Conservation (phyloP, 2,113 vertebrate species). For the Tragelaphus strepsiceros region DNA sequence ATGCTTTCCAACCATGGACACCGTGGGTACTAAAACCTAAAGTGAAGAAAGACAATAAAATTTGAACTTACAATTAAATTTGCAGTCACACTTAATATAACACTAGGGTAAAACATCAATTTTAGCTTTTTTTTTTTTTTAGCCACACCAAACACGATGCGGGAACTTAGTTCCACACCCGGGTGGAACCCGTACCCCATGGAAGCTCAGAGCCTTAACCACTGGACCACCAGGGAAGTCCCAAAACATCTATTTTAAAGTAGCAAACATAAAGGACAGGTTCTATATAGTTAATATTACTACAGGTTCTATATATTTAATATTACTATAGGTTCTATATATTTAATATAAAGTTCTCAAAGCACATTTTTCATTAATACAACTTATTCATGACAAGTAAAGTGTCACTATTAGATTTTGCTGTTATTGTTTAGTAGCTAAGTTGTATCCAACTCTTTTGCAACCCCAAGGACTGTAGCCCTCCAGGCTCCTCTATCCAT, state of each 20-base stretch:
- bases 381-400: constrained; percentile 2
- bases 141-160: background rate
- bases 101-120: background rate
- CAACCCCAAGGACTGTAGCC: background rate
- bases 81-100: background rate
- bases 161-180: background rate
- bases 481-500: background rate
- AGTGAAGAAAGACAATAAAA: constrained; percentile 28
- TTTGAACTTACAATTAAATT: constrained; percentile 11
- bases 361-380: background rate
- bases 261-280: background rate
- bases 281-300: background rate
- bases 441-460: background rate
- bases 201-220: background rate
- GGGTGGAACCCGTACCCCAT: background rate
- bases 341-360: background rate
- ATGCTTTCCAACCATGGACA: constrained; percentile 95
- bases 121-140: background rate
- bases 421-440: background rate
- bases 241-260: constrained; percentile 8
- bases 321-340: background rate
- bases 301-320: background rate
- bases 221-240: background rate
- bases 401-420: background rate
- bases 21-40: constrained; percentile 91